A percentile compares a stretch with the other conserved stretches of the same genome.
Conservation (phyloP, 2,797 vertebrate genomes). For the Phalanger gymnotis region DNA sequence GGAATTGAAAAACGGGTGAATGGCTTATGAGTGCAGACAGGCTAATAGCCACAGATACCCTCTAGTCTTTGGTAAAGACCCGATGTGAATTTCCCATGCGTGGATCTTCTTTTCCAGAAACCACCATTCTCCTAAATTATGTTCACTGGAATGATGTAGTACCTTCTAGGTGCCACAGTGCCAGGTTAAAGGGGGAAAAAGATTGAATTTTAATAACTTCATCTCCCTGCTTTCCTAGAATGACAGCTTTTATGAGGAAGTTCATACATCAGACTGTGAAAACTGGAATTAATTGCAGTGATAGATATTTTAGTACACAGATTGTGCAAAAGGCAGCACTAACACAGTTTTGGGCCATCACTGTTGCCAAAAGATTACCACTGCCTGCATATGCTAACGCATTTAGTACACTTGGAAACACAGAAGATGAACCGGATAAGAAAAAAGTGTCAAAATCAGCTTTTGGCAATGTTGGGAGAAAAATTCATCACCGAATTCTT, state of each 20-base stretch:
- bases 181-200: not conserved
- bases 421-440: conserved; percentile 61
- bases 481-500: conserved; percentile 88
- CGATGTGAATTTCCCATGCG: not conserved
- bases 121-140: not conserved
- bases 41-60: not conserved
- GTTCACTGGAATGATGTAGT: fast-evolving
- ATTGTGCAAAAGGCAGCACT: conserved; percentile 26
- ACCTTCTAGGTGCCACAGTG: not conserved
- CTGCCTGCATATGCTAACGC: conserved; percentile 60
- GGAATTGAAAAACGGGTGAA: not conserved
- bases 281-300: conserved; percentile 53
- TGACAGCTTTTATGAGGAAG: conserved; percentile 87
- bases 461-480: conserved; percentile 88
- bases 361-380: conserved; percentile 41
- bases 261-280: conserved; percentile 79
- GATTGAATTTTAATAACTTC: not conserved
- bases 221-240: conserved; percentile 81
- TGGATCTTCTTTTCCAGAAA: not conserved
- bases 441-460: conserved; percentile 70
- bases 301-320: conserved; percentile 64
- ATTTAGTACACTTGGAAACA: conserved; percentile 77
- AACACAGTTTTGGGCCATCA: not conserved
- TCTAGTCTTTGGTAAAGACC: not conserved
- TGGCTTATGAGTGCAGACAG: not conserved